Evolutionary conservation across 2,888 invertebrate species (phyloP).

Genomic region (Nowickia ferox): DNA sequence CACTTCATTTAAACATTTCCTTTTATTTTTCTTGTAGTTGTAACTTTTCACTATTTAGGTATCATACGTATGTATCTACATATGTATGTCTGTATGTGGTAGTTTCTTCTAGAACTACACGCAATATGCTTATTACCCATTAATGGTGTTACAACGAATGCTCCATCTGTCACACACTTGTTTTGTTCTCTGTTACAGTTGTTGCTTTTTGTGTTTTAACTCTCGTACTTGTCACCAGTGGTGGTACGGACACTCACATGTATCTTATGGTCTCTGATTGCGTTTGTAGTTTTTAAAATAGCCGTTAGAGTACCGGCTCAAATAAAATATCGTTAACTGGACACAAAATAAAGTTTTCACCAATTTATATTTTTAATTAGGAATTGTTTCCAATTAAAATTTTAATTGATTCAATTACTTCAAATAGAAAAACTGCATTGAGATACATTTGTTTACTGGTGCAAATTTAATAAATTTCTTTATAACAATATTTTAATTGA

Average conservation of each 20-base stretch:
- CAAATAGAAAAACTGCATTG: too few relatives aligned
- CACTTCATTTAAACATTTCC: conserved; percentile 5
- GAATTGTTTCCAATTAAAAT: too few relatives aligned
- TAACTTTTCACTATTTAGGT: conserved; percentile 5
- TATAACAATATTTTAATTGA: too few relatives aligned
- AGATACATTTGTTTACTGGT: too few relatives aligned
- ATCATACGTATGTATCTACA: background rate
- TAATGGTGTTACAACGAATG: conserved; percentile 75
- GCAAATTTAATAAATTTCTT: too few relatives aligned
- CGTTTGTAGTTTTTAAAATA: too few relatives aligned
- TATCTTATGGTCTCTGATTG: background rate
- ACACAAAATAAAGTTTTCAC: too few relatives aligned
- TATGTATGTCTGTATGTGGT: conserved; percentile 1
- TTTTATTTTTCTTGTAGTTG: conserved; percentile 24
- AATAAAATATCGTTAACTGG: too few relatives aligned
- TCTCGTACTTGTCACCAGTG: background rate
- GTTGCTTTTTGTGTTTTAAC: background rate
- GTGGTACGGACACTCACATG: background rate
- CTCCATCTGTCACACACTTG: conserved; percentile 64
- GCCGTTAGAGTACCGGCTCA: background rate
- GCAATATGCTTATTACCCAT: conserved; percentile 81
- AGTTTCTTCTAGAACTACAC: conserved; percentile 72
- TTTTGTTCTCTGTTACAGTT: conserved; percentile 25
- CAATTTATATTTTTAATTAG: too few relatives aligned
- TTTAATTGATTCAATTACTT: too few relatives aligned